A percentile compares a stretch with the other conserved stretches of the same genome.
Conservation (phyloP, 1,140 invertebrate genomes). For the Achroia grisella region DNA sequence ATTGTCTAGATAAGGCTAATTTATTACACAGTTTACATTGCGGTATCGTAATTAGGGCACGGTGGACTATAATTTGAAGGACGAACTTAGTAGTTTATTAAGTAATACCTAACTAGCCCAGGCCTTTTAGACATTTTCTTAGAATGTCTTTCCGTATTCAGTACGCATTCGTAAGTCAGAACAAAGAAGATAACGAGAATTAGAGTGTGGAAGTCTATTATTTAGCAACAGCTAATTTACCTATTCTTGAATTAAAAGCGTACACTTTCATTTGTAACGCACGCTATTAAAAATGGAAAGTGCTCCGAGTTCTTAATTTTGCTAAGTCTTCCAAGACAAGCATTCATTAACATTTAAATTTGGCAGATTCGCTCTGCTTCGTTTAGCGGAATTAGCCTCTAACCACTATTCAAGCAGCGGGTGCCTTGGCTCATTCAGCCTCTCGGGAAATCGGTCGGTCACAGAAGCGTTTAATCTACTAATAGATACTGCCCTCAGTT, state of each 20-base stretch:
- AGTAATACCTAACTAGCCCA: too few relatives aligned
- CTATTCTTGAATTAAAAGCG: too few relatives aligned
- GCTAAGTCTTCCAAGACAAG: too few relatives aligned
- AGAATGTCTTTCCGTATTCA: too few relatives aligned
- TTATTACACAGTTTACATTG: conserved; percentile 39
- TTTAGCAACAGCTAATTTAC: too few relatives aligned
- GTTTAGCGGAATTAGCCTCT: neutral
- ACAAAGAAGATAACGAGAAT: too few relatives aligned
- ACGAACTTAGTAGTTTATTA: neutral
- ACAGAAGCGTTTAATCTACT: conserved; percentile 19
- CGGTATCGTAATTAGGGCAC: conserved; percentile 36
- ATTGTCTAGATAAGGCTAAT: conserved; percentile 62
- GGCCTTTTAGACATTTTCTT: too few relatives aligned
- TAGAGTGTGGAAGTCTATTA: too few relatives aligned
- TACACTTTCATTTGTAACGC: too few relatives aligned
- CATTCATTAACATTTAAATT: neutral
- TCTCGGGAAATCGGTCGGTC: conserved; percentile 16
- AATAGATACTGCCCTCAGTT: conserved; percentile 3
- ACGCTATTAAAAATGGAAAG: too few relatives aligned
- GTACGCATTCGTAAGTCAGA: too few relatives aligned
- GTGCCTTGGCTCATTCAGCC: conserved; percentile 7
- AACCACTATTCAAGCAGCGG: neutral
- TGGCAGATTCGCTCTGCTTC: neutral
- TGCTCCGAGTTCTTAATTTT: too few relatives aligned
- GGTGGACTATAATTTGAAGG: conserved; percentile 31